Percentiles rank a stretch among this genome's conserved stretches.
These are phyloP conservation scores for Drosophila falleni DNA, from an alignment of 2,888 invertebrate species.

Conservation along the genomic window DNA sequence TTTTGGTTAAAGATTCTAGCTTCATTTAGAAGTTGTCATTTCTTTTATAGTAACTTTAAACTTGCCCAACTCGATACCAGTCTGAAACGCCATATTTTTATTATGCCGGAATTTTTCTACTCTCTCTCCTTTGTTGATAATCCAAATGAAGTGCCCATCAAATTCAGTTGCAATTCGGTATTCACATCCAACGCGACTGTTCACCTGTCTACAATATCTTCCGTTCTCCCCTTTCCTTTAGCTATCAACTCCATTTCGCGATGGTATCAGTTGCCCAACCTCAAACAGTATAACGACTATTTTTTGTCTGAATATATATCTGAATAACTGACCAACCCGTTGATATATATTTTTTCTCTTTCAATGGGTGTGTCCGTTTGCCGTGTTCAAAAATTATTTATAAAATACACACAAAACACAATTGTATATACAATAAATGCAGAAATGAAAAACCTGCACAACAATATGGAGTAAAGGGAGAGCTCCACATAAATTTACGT, in stretches of 20 bases:
- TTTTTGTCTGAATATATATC: slow-evolving; percentile 34
- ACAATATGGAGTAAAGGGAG: slow-evolving; percentile 19
- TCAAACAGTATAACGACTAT: slow-evolving; percentile 20
- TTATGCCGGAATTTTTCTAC: slow-evolving; percentile 1
- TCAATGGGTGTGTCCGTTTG: slow-evolving; percentile 67
- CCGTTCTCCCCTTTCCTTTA: background rate
- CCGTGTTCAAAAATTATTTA: slow-evolving; percentile 67
- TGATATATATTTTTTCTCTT: slow-evolving; percentile 16
- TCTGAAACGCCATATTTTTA: slow-evolving; percentile 10
- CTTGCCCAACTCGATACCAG: background rate
- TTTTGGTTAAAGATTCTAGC: no score
- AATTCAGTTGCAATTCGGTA: slow-evolving; percentile 48
- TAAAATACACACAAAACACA: slow-evolving; percentile 59
- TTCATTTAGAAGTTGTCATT: no score
- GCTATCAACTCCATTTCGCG: slow-evolving; percentile 39
- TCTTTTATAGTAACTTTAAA: background rate
- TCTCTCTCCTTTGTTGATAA: slow-evolving; percentile 11
- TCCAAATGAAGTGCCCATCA: slow-evolving; percentile 54
- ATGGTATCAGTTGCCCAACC: slow-evolving; percentile 34
- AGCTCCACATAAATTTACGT: slow-evolving; percentile 78
- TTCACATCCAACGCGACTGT: slow-evolving; percentile 17
- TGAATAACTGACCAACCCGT: slow-evolving; percentile 34
- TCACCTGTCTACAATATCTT: slow-evolving; percentile 14
- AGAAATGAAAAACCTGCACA: slow-evolving; percentile 57
- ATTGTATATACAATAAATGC: slow-evolving; percentile 56